These are phyloP conservation scores for Drosophila leonis DNA, from an alignment of 2,888 invertebrate species.

Conservation along the genomic window DNA sequence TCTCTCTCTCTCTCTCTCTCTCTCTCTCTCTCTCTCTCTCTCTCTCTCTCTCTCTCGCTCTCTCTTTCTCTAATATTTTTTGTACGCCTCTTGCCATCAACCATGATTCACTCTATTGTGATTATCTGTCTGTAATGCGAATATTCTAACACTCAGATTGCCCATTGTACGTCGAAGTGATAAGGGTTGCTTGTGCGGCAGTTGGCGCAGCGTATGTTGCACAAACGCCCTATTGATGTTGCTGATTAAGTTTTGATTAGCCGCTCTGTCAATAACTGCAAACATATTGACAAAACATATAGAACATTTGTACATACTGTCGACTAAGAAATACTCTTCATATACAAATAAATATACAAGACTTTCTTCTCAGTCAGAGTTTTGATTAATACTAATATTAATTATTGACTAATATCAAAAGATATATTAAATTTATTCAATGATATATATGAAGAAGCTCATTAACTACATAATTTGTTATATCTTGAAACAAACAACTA, in stretches of 20 bases:
- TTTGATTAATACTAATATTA: too few relatives aligned
- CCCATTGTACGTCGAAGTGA: constrained; percentile 16
- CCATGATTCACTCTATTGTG: constrained; percentile 3
- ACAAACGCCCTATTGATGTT: constrained; percentile 73
- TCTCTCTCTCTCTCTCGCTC: too few relatives aligned
- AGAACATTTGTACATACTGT: neutral
- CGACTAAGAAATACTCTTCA: neutral
- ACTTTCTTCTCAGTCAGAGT: too few relatives aligned
- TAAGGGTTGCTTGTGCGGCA: constrained; percentile 25
- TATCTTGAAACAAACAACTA: neutral
- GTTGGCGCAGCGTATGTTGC: constrained; percentile 26
- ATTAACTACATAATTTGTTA: neutral
- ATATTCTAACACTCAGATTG: neutral
- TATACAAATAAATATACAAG: neutral
- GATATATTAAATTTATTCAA: too few relatives aligned
- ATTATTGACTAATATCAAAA: too few relatives aligned
- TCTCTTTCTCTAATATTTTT: neutral
- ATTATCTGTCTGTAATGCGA: neutral
- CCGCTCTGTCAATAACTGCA: constrained; percentile 14
- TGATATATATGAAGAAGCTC: neutral
- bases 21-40: too few relatives aligned
- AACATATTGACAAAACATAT: neutral
- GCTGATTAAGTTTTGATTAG: constrained; percentile 77
- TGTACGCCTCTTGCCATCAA: constrained; percentile 35
- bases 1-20: too few relatives aligned